phyloP scores from a whole-genome alignment of 2,888 invertebrate species.

The Drymonia ruficornis region DNA sequence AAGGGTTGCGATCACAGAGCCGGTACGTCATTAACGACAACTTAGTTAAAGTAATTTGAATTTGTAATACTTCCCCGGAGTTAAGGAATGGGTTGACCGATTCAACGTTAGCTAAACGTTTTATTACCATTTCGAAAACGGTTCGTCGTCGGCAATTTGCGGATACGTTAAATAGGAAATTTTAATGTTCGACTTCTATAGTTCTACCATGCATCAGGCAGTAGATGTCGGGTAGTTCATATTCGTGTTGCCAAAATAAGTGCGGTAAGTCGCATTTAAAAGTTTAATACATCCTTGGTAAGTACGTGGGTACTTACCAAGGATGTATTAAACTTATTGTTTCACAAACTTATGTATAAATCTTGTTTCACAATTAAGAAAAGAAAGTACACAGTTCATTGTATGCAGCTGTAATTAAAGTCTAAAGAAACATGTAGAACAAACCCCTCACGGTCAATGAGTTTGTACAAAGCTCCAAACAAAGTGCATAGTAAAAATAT shows the following conservation, averaged over 20 bases:
- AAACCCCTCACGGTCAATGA: background rate
- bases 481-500: slow-evolving; percentile 39
- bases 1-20: slow-evolving; percentile 3
- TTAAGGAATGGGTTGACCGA: slow-evolving; percentile 23
- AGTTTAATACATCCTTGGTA: too few relatives aligned
- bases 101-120: slow-evolving; percentile 14
- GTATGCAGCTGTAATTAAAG: slow-evolving; percentile 3
- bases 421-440: slow-evolving; percentile 1
- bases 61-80: slow-evolving; percentile 28
- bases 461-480: slow-evolving; percentile 20
- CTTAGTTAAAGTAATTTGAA: slow-evolving; percentile 28
- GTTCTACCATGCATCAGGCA: too few relatives aligned
- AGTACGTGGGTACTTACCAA: too few relatives aligned
- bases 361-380: too few relatives aligned
- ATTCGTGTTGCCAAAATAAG: too few relatives aligned
- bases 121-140: slow-evolving; percentile 15
- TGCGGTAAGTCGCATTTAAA: too few relatives aligned
- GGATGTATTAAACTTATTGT: too few relatives aligned
- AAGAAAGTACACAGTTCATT: too few relatives aligned
- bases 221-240: too few relatives aligned
- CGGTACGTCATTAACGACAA: slow-evolving; percentile 15
- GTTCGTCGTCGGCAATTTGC: slow-evolving; percentile 9
- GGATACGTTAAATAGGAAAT: background rate
- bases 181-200: background rate
- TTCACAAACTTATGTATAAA: too few relatives aligned